phyloP scores from a whole-genome alignment of 2,888 invertebrate genomes.

The Stegophylla sp. region DNA sequence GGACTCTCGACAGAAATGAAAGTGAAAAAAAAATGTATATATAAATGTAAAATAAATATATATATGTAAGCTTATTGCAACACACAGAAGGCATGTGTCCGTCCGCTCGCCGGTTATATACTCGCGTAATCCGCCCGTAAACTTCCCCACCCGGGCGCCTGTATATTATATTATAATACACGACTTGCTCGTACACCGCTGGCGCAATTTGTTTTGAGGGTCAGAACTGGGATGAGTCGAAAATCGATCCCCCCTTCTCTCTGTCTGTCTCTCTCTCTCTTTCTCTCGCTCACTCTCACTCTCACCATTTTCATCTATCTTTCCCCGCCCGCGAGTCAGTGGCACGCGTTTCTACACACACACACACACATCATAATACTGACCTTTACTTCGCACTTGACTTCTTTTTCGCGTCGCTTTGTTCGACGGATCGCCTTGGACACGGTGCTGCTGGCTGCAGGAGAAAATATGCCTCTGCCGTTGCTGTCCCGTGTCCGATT shows the following conservation, averaged over 20 bases:
- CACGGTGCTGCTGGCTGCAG: no score
- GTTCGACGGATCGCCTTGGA: constrained; percentile 24
- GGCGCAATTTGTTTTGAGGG: constrained; percentile 54
- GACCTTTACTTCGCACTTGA: constrained; percentile 55
- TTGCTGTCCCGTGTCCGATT: not conserved
- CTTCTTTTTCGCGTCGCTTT: constrained; percentile 27
- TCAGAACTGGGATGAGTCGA: constrained; percentile 48
- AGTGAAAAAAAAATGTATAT: constrained; percentile 57
- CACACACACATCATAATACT: no score
- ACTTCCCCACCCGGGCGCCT: constrained; percentile 42
- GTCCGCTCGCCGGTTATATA: constrained; percentile 50
- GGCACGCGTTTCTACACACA: not conserved
- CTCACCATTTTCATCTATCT: no score
- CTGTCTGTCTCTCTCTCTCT: not conserved
- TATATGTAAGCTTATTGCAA: constrained; percentile 50
- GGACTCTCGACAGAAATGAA: constrained; percentile 56
- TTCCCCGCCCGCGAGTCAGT: not conserved
- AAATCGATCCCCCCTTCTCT: constrained; percentile 6
- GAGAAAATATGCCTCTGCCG: not conserved
- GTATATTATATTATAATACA: not conserved
- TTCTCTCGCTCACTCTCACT: not conserved
- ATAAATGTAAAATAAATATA: constrained; percentile 54
- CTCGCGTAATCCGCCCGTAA: constrained; percentile 54
- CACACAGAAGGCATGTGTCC: constrained; percentile 53
- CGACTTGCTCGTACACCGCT: not conserved